Percentiles rank a stretch among this genome's conserved stretches.
Conservation (phyloP, 2,113 vertebrate species). For the Eurystomus gularis region DNA sequence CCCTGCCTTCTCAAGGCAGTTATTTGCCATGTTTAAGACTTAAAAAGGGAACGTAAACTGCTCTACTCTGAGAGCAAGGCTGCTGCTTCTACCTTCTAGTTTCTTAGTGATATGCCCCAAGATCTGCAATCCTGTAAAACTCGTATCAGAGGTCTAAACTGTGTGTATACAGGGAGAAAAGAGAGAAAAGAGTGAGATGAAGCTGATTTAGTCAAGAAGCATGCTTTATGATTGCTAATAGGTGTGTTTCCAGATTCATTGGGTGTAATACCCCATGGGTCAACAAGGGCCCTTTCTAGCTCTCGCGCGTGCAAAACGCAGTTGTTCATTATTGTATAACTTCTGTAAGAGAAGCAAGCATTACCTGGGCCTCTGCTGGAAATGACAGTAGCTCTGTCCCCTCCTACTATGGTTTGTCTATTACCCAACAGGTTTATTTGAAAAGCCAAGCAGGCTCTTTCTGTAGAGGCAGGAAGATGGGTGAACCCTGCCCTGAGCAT, state of each 20-base stretch:
- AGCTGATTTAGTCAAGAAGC: not conserved
- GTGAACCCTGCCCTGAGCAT: not conserved
- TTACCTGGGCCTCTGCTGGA: not conserved
- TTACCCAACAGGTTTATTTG: not conserved
- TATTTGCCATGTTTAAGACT: not conserved
- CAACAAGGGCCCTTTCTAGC: not conserved
- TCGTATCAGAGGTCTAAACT: not conserved
- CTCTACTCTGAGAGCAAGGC: not conserved
- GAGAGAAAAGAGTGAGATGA: not conserved
- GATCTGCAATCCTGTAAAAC: not conserved
- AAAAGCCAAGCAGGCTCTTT: not conserved
- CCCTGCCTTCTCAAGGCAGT: not conserved
- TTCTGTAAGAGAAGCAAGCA: not conserved
- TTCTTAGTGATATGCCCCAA: not conserved
- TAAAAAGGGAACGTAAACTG: not conserved
- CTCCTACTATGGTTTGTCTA: not conserved
- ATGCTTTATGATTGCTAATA: not conserved
- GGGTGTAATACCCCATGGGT: not conserved
- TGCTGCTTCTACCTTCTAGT: not conserved
- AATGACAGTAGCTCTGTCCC: not conserved
- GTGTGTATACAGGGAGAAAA: not conserved
- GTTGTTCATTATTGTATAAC: not conserved
- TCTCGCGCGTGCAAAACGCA: not conserved
- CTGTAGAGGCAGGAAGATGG: not conserved
- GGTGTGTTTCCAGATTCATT: not conserved